Evolutionary conservation across 2,888 invertebrate species (phyloP).

Genomic region (Ganaspis brasiliensis): DNA sequence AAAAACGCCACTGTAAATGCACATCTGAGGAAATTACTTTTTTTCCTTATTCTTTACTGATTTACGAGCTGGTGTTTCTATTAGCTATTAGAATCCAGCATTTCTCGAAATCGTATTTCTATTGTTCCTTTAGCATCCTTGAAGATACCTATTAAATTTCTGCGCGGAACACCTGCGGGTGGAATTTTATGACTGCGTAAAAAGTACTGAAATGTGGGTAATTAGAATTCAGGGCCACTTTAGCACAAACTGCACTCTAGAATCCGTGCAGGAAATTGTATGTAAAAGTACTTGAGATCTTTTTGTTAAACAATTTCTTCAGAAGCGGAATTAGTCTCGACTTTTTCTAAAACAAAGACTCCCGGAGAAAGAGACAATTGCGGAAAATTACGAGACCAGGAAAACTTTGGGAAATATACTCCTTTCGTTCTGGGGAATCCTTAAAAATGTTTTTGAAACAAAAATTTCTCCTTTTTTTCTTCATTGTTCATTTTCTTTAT

Average conservation of each 20-base stretch:
- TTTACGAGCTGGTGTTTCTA: neutral
- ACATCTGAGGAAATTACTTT: neutral
- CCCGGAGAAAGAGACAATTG: neutral
- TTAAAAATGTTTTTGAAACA: too few relatives aligned
- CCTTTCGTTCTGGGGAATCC: too few relatives aligned
- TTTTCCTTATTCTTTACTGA: neutral
- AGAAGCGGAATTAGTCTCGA: neutral
- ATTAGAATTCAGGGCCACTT: slow-evolving; percentile 20
- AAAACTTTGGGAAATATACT: too few relatives aligned
- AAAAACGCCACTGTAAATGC: slow-evolving; percentile 20
- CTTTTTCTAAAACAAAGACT: neutral
- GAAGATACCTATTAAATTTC: slow-evolving; percentile 11
- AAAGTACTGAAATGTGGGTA: slow-evolving; percentile 10
- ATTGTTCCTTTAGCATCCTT: slow-evolving; percentile 12
- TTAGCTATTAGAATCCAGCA: neutral
- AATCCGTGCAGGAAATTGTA: slow-evolving; percentile 12
- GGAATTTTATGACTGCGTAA: slow-evolving; percentile 17
- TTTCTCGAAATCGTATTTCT: slow-evolving; percentile 3
- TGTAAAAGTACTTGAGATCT: neutral
- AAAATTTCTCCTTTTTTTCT: too few relatives aligned
- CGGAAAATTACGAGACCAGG: neutral
- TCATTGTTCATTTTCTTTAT: too few relatives aligned
- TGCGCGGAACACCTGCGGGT: slow-evolving; percentile 3
- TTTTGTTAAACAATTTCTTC: slow-evolving; percentile 10
- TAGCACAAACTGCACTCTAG: neutral